Conservation (phyloP, 2,797 vertebrate genomes). For the Monodelphis domestica region DNA sequence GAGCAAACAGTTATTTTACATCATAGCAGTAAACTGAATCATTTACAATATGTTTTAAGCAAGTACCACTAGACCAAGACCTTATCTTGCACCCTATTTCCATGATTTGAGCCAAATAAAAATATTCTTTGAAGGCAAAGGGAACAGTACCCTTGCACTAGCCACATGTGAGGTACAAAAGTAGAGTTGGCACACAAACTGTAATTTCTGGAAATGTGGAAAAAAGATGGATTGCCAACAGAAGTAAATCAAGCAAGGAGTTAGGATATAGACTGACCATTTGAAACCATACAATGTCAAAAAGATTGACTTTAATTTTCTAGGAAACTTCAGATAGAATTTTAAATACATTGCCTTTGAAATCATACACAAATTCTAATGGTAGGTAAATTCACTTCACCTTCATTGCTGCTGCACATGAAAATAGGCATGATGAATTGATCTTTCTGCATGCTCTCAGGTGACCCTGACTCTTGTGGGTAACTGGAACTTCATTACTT, state of each 20-base stretch:
- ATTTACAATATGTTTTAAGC: slow-evolving; percentile 24
- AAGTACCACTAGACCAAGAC: background rate
- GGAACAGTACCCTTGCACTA: background rate
- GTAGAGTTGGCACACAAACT: background rate
- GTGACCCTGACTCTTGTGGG: slow-evolving; percentile 31
- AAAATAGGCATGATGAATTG: slow-evolving; percentile 41
- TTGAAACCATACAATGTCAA: slow-evolving; percentile 71
- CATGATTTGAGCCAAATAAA: background rate
- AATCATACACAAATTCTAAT: slow-evolving; percentile 24
- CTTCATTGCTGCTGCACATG: background rate
- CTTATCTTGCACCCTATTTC: background rate
- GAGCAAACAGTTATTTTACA: slow-evolving; percentile 24
- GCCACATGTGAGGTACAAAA: background rate
- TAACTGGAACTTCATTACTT: slow-evolving; percentile 41
- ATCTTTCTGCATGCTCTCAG: slow-evolving; percentile 3
- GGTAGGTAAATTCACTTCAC: slow-evolving; percentile 41
- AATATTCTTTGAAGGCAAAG: slow-evolving; percentile 25
- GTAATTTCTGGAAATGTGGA: background rate
- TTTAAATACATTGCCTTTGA: slow-evolving; percentile 34
- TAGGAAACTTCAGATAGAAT: slow-evolving; percentile 4
- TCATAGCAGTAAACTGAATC: background rate
- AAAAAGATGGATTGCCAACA: slow-evolving; percentile 49
- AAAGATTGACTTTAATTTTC: slow-evolving; percentile 47
- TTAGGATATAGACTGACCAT: slow-evolving; percentile 66
- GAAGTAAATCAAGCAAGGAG: slow-evolving; percentile 64